A percentile compares a stretch with the other conserved stretches of the same genome.
These are phyloP conservation scores for Poicephalus meyeri DNA, from an alignment of 2,113 vertebrate genomes.

Conservation along the genomic window DNA sequence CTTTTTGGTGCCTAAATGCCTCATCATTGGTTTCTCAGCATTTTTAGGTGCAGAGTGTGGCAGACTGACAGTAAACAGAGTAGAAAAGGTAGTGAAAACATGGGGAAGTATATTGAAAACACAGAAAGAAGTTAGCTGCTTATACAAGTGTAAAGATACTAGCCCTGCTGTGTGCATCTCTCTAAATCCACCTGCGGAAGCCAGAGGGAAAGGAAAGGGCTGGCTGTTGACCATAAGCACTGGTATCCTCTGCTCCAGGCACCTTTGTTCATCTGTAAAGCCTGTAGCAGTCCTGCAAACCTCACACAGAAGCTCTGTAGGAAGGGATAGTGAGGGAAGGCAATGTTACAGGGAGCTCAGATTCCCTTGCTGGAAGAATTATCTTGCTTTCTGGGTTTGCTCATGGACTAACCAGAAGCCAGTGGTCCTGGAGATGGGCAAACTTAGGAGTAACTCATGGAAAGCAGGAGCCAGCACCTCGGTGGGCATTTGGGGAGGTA, in stretches of 20 bases:
- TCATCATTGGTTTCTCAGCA: not conserved
- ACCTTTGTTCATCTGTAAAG: not conserved
- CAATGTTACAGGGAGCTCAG: not conserved
- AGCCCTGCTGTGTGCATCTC: too few species aligned
- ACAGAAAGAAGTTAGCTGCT: not conserved
- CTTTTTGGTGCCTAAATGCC: not conserved
- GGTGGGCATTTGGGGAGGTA: too few species aligned
- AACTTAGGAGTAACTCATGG: not conserved
- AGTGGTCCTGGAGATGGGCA: not conserved
- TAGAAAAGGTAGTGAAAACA: not conserved
- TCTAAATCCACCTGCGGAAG: not conserved
- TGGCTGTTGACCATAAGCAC: not conserved
- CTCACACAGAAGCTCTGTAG: not conserved
- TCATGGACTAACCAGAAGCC: not conserved
- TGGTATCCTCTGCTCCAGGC: not conserved
- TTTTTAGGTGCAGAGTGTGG: not conserved
- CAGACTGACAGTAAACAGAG: not conserved
- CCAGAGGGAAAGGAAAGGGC: not conserved
- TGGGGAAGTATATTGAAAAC: not conserved
- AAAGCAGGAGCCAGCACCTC: not conserved
- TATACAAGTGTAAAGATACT: not conserved
- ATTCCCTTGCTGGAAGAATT: not conserved
- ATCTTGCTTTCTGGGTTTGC: not conserved
- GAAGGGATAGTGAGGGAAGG: not conserved
- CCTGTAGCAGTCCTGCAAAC: not conserved